Evolutionary conservation across 2,888 invertebrate genomes (phyloP), one percentile per base, ranked within the genome.

Genomic region (Pseudanteris insignis): DNA sequence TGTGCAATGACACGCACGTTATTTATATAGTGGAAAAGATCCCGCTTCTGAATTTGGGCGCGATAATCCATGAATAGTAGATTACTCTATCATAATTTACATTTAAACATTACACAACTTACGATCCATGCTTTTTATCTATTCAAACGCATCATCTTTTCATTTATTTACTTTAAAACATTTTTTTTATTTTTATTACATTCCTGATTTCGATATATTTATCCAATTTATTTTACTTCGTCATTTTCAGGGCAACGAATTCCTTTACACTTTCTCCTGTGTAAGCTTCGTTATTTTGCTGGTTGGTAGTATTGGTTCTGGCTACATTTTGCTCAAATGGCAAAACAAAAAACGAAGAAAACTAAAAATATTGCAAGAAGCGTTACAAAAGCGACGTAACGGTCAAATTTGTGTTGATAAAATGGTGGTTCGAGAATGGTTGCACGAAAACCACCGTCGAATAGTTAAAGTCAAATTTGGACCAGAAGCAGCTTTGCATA

Each of bases 181-280:
- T 26, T 25, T n/a, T 14, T 21, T 36, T 21, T n/a, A 0, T 13
- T n/a, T n/a, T n/a, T n/a, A n/a, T n/a, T n/a, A 12, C 18, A 10
- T 11, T 4, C 2, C 18, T 11, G 29, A 2, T 40, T 25, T 26
- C 14, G 5, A 2, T 2, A 7, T 14, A 26, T 12, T 13, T 12
- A 9, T 14, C 15, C 36, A 14, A 40, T 8, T 36, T 7, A 14
- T 28, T 34, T 30, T 18, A 3, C 21, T 21, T 21, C 7, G n/a
- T 40, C 63, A 48, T 34, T 82, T 84, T 15, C 83, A 94, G 85
- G 97, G 96, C 12, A 97, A 96, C 71, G 97, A 98, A 80, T 85
- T 97, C 53, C 92, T 94, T n/a, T 99, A 94, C 83, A 96, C 98
- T 72, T 96, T 96, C 81, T 92, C 91, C 0, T 96, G 96, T 76